Conservation (phyloP, 1,140 invertebrate species). For the Bombyx mori region DNA sequence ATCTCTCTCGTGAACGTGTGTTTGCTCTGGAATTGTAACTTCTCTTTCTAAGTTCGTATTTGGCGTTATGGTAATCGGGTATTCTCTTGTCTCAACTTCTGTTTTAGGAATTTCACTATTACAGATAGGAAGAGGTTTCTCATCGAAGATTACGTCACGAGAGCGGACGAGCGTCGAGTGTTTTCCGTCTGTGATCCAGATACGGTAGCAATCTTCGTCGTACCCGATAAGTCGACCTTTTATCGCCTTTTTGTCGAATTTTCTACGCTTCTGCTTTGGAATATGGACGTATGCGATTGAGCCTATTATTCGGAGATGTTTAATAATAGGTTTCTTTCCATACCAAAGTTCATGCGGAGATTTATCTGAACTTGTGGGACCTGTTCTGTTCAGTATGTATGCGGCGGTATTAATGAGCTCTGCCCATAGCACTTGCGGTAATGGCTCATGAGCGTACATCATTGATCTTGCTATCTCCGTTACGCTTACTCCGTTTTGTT, state of each 20-base stretch:
- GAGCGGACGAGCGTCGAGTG: too few species aligned
- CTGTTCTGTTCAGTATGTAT: slow-evolving; percentile 19
- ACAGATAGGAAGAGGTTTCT: too few species aligned
- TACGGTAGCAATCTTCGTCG: too few species aligned
- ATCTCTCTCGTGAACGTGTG: too few species aligned
- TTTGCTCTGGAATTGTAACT: too few species aligned
- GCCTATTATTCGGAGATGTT: slow-evolving; percentile 12
- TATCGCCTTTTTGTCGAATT: slow-evolving; percentile 15
- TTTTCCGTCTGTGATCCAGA: too few species aligned
- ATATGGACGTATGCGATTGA: slow-evolving; percentile 14
- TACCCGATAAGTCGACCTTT: slow-evolving; percentile 1
- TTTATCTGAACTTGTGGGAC: too few species aligned
- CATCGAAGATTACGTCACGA: too few species aligned
- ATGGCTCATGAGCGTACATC: slow-evolving; percentile 5
- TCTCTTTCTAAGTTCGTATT: too few species aligned
- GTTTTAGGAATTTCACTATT: too few species aligned
- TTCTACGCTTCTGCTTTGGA: slow-evolving; percentile 17
- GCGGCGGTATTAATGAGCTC: slow-evolving; percentile 16
- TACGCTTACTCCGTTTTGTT: slow-evolving; percentile 65
- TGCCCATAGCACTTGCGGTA: slow-evolving; percentile 18
- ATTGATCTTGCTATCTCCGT: slow-evolving; percentile 16
- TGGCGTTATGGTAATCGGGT: too few species aligned
- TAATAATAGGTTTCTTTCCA: slow-evolving; percentile 14
- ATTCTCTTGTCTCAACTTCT: too few species aligned
- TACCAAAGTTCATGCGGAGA: slow-evolving; percentile 6